Evolutionary conservation across 1,140 invertebrate genomes (phyloP).

Genomic region (Scaptodrosophila lebanonensis): DNA sequence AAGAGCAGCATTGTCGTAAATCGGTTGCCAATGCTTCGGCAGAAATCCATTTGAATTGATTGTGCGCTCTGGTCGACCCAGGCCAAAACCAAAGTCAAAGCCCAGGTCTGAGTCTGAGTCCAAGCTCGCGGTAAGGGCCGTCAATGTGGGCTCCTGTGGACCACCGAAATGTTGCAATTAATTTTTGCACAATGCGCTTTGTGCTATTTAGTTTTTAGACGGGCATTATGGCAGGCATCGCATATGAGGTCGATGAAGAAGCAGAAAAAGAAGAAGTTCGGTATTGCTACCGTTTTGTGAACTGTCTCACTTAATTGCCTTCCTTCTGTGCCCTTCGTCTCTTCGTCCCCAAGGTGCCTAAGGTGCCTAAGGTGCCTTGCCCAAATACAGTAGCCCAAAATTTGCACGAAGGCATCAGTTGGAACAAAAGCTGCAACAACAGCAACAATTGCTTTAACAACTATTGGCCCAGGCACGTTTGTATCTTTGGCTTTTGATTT

Average conservation of each 20-base stretch:
- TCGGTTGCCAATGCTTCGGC: slow-evolving; percentile 53
- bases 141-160: slow-evolving; percentile 21
- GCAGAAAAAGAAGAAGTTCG: too few species aligned
- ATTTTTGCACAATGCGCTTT: slow-evolving; percentile 73
- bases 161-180: slow-evolving; percentile 75
- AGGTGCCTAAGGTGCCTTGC: too few species aligned
- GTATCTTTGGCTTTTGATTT: slow-evolving; percentile 60
- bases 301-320: slow-evolving; percentile 53
- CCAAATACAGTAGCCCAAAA: slow-evolving; percentile 15
- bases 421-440: slow-evolving; percentile 22
- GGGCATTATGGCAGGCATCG: slow-evolving; percentile 62
- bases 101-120: neutral
- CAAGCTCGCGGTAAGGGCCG: neutral
- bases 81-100: neutral
- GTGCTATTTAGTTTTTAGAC: slow-evolving; percentile 59
- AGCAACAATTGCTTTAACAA: slow-evolving; percentile 16
- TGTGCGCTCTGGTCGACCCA: slow-evolving; percentile 20
- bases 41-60: slow-evolving; percentile 72
- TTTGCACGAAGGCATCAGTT: too few species aligned
- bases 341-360: too few species aligned
- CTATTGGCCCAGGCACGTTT: slow-evolving; percentile 9
- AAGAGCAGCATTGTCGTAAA: slow-evolving; percentile 46
- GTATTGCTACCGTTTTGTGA: slow-evolving; percentile 1
- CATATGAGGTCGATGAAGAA: too few species aligned
- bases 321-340: too few species aligned